Evolutionary conservation across 2,797 vertebrate species (phyloP).

Genomic region (Paguma larvata): DNA sequence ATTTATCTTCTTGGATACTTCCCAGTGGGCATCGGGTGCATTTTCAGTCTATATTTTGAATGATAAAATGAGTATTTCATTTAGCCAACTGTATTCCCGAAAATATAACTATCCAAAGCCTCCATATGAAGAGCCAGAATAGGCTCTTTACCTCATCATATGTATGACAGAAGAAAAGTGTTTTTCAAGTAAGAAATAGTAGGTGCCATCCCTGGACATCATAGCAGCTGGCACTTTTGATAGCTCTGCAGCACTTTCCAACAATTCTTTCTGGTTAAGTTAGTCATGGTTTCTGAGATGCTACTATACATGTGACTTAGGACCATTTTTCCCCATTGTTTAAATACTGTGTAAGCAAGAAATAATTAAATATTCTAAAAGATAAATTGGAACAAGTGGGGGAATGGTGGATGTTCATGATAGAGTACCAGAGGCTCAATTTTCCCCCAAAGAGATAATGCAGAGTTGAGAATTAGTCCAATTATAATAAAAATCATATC

Average conservation of each 20-base stretch:
- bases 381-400: neutral
- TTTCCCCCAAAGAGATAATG: slow-evolving; percentile 9
- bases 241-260: neutral
- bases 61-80: slow-evolving; percentile 85
- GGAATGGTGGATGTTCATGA: neutral
- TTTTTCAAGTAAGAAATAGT: slow-evolving; percentile 41
- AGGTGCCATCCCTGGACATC: neutral
- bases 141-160: neutral
- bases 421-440: neutral
- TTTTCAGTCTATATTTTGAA: slow-evolving; percentile 81
- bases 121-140: slow-evolving; percentile 32
- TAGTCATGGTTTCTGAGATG: neutral
- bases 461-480: slow-evolving; percentile 2
- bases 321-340: neutral
- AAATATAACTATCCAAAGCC: slow-evolving; percentile 48
- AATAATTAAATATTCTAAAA: neutral
- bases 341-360: neutral
- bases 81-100: slow-evolving; percentile 80
- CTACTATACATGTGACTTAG: neutral
- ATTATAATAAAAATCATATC: neutral
- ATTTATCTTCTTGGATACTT: slow-evolving; percentile 79
- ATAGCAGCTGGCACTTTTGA: neutral
- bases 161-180: slow-evolving; percentile 43
- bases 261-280: neutral
- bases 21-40: slow-evolving; percentile 72